A percentile compares a stretch with the other conserved stretches of the same genome.
These are phyloP conservation scores for Eilema griseolum DNA, from an alignment of 2,888 invertebrate genomes.

Conservation along the genomic window DNA sequence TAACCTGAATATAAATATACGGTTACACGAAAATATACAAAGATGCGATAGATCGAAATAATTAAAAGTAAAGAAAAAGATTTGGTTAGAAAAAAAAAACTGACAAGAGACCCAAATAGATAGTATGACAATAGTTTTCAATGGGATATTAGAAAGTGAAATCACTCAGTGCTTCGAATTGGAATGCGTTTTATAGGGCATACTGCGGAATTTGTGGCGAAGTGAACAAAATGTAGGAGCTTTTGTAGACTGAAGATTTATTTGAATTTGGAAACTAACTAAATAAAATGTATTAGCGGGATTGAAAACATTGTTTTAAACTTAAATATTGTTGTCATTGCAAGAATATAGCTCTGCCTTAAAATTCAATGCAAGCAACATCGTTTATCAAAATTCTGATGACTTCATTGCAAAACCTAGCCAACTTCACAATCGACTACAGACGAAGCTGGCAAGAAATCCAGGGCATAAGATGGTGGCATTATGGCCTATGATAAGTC, in stretches of 20 bases:
- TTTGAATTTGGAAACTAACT: slow-evolving; percentile 18
- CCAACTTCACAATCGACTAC: too few species aligned
- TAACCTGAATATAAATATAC: background rate
- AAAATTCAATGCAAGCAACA: background rate
- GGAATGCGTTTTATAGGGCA: background rate
- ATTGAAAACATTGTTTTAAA: background rate
- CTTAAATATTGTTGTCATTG: background rate
- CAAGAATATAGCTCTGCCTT: too few species aligned
- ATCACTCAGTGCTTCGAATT: slow-evolving; percentile 13
- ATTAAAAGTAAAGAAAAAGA: background rate
- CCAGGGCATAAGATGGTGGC: too few species aligned
- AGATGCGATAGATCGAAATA: background rate
- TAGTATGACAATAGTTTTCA: background rate
- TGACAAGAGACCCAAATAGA: background rate
- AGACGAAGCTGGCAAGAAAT: too few species aligned
- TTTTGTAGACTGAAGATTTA: slow-evolving; percentile 19
- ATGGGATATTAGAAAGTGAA: slow-evolving; percentile 31
- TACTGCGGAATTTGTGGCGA: slow-evolving; percentile 20
- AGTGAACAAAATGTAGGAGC: slow-evolving; percentile 14
- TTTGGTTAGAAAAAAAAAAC: background rate
- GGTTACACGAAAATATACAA: background rate
- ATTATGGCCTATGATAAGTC: too few species aligned
- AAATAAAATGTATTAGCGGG: slow-evolving; percentile 10
- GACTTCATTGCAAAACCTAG: background rate
- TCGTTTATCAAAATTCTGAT: background rate